Base-by-base conservation (phyloP, 1,140 invertebrate genomes). In the Hycleus phaleratus region DNA sequence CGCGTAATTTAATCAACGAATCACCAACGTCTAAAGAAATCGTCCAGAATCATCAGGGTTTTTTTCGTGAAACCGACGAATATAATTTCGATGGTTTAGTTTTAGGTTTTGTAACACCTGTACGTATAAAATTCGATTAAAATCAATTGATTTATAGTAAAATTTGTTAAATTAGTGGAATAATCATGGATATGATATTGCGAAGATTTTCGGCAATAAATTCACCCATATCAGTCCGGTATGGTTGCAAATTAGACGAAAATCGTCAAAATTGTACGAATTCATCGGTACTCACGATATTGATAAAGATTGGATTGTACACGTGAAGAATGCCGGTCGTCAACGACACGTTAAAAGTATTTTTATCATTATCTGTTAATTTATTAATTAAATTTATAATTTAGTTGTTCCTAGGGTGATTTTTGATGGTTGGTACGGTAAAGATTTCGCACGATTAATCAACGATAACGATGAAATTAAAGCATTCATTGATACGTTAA, bases 211-310 rank as follows among this genome's bases (percentile, higher is more conserved):
- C 79, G 85, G 85, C 40, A 81, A 84, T 38, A 98, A 97, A 74
- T 93, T 97, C 66, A 87, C 87, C 48, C 87, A 90, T 63, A 82
- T 97, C 3, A 95, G 93, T 9, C 95, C 95, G 3, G 93, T 97
- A 0, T 98, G 95, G 95, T 77, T 98, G 5, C 90, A 95, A 77
- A 73, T 96, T 12, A 82, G 82, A 66, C 71, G 81, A 42, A 84
- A 77, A 57, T 79, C 73, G 64, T 77, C 72, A 39, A 78, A 80
- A 50, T 78, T 77, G 9, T 87, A 86, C 68, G 78, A 82, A 51
- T 73, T 91, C 42, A 80, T 82, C 1, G 86, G 86, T 8, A 79
- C 82, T 3, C 86, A 91, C 73, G 87, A 91, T 76, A 79, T 92
- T 56, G 90, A 95, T 70, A 81, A 83, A 70, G 82, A 84, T n/a